phyloP scores from a whole-genome alignment of 2,797 vertebrate genomes.

The Alcedo quadribrachys region DNA sequence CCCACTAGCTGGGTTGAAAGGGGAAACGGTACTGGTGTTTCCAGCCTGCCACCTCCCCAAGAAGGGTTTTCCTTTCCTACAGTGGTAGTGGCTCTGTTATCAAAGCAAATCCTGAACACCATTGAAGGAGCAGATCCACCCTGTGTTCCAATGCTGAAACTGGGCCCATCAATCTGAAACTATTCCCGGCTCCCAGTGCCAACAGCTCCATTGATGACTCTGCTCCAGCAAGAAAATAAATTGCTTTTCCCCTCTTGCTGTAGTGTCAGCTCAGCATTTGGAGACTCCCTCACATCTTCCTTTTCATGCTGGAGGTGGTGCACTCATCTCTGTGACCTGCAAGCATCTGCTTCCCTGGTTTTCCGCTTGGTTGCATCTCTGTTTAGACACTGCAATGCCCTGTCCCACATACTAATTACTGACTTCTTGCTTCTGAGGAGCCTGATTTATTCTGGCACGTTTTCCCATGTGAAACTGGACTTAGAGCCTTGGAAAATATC shows the following conservation, averaged over 20 bases:
- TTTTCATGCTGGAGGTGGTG: slow-evolving; percentile 52
- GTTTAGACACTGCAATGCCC: slow-evolving; percentile 76
- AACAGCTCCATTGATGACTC: slow-evolving; percentile 3
- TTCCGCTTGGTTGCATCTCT: slow-evolving; percentile 78
- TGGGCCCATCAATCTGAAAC: slow-evolving; percentile 47
- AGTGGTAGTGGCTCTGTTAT: not conserved
- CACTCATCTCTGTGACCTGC: slow-evolving; percentile 64
- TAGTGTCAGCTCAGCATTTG: slow-evolving; percentile 27
- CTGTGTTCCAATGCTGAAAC: slow-evolving; percentile 45
- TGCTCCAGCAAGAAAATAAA: slow-evolving; percentile 50
- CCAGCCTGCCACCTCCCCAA: not conserved
- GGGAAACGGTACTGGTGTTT: not conserved
- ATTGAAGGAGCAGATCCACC: slow-evolving; percentile 15
- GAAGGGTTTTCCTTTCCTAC: not conserved
- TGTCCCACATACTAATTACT: slow-evolving; percentile 85
- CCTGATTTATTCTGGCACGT: slow-evolving; percentile 83
- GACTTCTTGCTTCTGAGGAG: slow-evolving; percentile 76
- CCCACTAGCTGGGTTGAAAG: not conserved
- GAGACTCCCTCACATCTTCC: slow-evolving; percentile 53
- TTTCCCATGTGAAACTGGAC: slow-evolving; percentile 84
- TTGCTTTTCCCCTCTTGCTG: slow-evolving; percentile 29
- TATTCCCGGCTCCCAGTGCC: not conserved
- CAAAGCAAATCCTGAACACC: slow-evolving; percentile 33
- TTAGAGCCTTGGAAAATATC: slow-evolving; percentile 75
- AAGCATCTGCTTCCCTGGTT: slow-evolving; percentile 77